These are phyloP conservation scores for Heterochromis multidens DNA, from an alignment of 2,113 vertebrate genomes.

Conservation along the genomic window DNA sequence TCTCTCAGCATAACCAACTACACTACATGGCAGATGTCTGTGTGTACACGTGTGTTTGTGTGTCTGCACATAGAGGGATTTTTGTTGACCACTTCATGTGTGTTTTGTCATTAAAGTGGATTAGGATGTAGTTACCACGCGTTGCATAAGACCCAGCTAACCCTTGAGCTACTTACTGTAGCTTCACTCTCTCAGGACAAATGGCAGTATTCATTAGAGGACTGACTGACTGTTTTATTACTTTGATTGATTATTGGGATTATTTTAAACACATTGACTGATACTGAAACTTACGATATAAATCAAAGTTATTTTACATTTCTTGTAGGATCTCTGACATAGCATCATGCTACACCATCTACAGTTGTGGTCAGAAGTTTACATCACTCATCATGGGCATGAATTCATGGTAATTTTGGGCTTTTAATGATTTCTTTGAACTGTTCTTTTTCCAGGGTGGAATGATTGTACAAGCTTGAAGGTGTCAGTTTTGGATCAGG, in stretches of 20 bases:
- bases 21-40: not conserved
- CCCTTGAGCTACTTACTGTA: not conserved
- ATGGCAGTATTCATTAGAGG: not conserved
- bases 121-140: conserved; percentile 19
- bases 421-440: too few relatives aligned
- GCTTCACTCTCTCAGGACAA: not conserved
- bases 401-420: not conserved
- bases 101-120: conserved; percentile 30
- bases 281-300: not conserved
- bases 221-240: not conserved
- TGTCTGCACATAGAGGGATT: not conserved
- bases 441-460: too few relatives aligned
- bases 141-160: not conserved
- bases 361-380: not conserved
- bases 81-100: not conserved
- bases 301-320: not conserved
- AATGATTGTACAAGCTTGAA: too few relatives aligned
- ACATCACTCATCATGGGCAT: not conserved
- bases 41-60: not conserved
- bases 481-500: not conserved
- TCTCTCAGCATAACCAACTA: not conserved
- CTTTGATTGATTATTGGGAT: not conserved
- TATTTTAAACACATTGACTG: not conserved
- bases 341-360: not conserved
- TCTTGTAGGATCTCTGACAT: not conserved